Conservation (phyloP, 2,113 vertebrate species). For the Urocynchramus pylzowi region DNA sequence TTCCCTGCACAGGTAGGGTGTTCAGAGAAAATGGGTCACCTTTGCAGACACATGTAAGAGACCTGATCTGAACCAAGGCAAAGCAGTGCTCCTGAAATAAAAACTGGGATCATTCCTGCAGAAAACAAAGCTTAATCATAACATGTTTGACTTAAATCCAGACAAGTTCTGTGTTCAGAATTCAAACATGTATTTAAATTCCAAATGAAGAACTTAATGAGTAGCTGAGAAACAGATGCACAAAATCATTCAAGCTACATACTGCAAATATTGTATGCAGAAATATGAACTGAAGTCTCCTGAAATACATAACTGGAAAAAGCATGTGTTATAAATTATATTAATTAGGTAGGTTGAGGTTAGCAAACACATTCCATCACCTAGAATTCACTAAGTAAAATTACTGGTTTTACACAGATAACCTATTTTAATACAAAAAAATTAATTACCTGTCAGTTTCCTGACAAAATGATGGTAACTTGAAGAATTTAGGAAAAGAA, state of each 20-base stretch:
- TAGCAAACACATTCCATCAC: background rate
- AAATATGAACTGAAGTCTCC: background rate
- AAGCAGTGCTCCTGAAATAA: background rate
- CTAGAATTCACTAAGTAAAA: background rate
- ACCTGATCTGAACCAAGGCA: background rate
- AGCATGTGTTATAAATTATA: background rate
- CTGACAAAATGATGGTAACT: background rate
- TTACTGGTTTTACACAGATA: background rate
- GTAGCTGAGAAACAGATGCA: background rate
- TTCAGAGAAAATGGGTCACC: background rate
- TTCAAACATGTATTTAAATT: background rate
- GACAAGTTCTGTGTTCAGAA: background rate
- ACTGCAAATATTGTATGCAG: background rate
- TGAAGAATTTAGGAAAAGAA: background rate
- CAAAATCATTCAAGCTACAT: background rate
- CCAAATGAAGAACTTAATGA: constrained; percentile 5
- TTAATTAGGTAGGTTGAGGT: background rate
- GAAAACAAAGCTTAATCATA: background rate
- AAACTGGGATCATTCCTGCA: background rate
- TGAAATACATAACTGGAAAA: background rate
- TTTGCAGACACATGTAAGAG: background rate
- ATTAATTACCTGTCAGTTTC: background rate
- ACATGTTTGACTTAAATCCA: background rate
- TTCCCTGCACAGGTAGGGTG: background rate
- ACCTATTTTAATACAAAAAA: background rate